Conservation (phyloP, 2,888 invertebrate species). For the Thymelicus lineola region DNA sequence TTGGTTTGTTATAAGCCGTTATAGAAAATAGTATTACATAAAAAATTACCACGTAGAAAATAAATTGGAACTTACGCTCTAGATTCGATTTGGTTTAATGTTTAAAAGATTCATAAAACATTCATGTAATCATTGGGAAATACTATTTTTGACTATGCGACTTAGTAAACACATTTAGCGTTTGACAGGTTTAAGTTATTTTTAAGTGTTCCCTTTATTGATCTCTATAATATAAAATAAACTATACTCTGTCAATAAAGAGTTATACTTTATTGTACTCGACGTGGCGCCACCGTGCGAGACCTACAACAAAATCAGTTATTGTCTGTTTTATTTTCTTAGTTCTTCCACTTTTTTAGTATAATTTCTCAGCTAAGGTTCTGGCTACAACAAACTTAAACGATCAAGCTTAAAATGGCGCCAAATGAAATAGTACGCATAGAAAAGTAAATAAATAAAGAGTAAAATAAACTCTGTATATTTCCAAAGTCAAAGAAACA, state of each 20-base stretch:
- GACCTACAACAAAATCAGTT: no score
- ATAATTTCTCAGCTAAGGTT: no score
- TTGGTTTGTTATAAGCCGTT: not conserved
- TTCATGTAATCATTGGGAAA: not conserved
- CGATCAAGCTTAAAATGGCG: no score
- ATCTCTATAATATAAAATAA: not conserved
- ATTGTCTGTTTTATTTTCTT: no score
- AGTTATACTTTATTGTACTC: no score
- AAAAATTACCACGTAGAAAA: not conserved
- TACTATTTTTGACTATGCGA: not conserved
- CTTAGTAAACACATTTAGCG: not conserved
- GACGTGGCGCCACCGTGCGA: no score
- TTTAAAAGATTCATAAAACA: not conserved
- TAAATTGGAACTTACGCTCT: no score
- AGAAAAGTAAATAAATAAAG: no score
- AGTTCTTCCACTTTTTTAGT: no score
- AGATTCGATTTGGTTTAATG: not conserved
- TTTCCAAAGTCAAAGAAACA: not conserved
- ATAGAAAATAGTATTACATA: not conserved
- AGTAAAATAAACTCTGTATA: no score
- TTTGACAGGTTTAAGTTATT: not conserved
- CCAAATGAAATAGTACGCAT: no score
- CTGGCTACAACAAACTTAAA: no score
- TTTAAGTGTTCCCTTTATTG: conserved; percentile 1
- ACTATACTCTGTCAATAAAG: not conserved